phyloP scores from a whole-genome alignment of 2,888 invertebrate species.

The Carpatolechia fugitivella region DNA sequence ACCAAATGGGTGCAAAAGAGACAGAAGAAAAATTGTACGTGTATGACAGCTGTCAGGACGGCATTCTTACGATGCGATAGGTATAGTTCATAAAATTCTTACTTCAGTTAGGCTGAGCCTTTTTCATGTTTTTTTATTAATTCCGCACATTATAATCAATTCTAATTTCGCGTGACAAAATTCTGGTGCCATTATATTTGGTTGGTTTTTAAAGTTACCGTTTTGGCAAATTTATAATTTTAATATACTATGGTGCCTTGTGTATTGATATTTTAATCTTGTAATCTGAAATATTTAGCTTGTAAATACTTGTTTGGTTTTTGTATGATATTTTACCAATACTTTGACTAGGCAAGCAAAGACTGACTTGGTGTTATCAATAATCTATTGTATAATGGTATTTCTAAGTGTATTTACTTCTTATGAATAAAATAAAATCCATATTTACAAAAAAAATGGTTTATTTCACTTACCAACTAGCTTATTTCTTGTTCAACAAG shows the following conservation, averaged over 20 bases:
- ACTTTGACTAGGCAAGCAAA: slow-evolving; percentile 74
- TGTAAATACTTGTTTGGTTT: slow-evolving; percentile 20
- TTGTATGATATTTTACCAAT: slow-evolving; percentile 58
- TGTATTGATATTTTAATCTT: slow-evolving; percentile 21
- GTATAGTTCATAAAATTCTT: slow-evolving; percentile 37
- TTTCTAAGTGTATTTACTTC: slow-evolving; percentile 65
- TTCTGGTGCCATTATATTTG: slow-evolving; percentile 46
- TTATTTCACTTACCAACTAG: slow-evolving; percentile 23
- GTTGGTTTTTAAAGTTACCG: slow-evolving; percentile 46
- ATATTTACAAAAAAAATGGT: slow-evolving; percentile 38
- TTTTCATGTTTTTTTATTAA: neutral
- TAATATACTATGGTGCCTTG: slow-evolving; percentile 43
- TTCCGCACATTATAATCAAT: slow-evolving; percentile 1
- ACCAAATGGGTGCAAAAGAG: too few relatives aligned
- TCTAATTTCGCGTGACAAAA: slow-evolving; percentile 15
- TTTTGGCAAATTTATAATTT: slow-evolving; percentile 29
- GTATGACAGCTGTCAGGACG: too few relatives aligned
- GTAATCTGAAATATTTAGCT: slow-evolving; percentile 7
- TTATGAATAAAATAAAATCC: slow-evolving; percentile 42
- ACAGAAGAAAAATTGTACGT: too few relatives aligned
- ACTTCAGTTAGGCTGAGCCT: slow-evolving; percentile 53
- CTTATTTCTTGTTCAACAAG: slow-evolving; percentile 1
- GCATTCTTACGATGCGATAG: too few relatives aligned
- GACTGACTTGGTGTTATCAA: slow-evolving; percentile 74
- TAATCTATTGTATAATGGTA: slow-evolving; percentile 52